Evolutionary conservation across 2,888 invertebrate species (phyloP), one percentile per base, ranked within the genome.

Genomic region (Augochlorella aurata): DNA sequence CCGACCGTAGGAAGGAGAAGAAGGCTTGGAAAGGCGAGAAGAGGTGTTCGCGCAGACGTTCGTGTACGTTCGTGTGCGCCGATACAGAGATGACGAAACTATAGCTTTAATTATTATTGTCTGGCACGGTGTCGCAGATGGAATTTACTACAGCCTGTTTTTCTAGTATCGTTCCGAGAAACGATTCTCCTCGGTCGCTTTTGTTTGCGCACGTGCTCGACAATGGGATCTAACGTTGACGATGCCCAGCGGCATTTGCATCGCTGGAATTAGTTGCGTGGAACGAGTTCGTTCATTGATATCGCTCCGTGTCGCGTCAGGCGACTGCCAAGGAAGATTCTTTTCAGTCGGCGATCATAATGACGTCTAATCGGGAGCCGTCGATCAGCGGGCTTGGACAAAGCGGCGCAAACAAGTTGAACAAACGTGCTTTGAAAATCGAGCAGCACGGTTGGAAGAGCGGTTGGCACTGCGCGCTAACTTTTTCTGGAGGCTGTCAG

Each of bases 31-130:
- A 49, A 49, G 10, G 47, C 3, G 47, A 49, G 47, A 49, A 14
- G 14, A 8, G 14, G 47, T 38, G 38, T 7, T 38, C 38, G 38
- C 29, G 3, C 29, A 3, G 29, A 29, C 29, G 29, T 29, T 29
- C 29, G 29, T 3, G 29, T 3, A 3, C 29, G 38, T 38, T 38
- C 38, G 38, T 38, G 38, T 38, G 38, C 38, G 38, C 38, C 38
- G 38, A 38, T 38, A 38, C 7, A 38, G 38, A 21, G 21, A 50
- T 38, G 67, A 67, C 50, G 24, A 52, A 67, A 50, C 49, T 50
- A 69, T 49, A 24, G 38, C 58, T 50, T 44, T 75, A 75, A 75
- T 69, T 75, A 75, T 45, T 54, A 67, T 75, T 69, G 74, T 68
- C 58, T 58, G 38, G 38, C 38, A 69, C 45, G 45, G 24, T 24